These are phyloP conservation scores for Gulo gulo DNA, from an alignment of 2,113 vertebrate genomes.

Conservation along the genomic window DNA sequence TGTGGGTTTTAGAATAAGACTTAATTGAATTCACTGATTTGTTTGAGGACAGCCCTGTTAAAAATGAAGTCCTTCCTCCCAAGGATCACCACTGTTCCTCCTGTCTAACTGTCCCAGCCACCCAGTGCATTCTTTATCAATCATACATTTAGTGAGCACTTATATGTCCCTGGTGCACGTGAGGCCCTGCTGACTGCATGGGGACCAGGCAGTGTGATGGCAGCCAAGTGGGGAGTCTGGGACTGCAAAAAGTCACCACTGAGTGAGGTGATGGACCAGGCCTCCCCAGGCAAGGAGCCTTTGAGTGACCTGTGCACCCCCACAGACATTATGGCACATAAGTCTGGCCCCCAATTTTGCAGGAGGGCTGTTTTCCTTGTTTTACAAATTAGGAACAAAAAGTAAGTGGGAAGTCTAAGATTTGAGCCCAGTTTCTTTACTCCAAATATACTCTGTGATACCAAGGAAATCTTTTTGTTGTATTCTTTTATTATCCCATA, in stretches of 20 bases:
- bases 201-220: neutral
- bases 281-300: neutral
- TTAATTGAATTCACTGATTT: neutral
- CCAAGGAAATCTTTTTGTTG: neutral
- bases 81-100: neutral
- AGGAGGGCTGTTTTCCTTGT: neutral
- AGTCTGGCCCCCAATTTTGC: neutral
- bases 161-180: neutral
- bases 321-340: neutral
- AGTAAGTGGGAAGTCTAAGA: neutral
- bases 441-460: neutral
- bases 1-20: constrained; percentile 16
- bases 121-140: neutral
- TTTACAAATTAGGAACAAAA: neutral
- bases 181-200: neutral
- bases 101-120: neutral
- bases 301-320: neutral
- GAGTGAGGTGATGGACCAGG: neutral
- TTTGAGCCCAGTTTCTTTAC: neutral
- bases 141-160: neutral
- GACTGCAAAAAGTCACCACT: neutral
- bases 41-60: neutral
- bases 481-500: neutral
- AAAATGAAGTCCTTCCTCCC: neutral
- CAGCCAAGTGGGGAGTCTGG: neutral